phyloP scores from a whole-genome alignment of 2,797 vertebrate genomes.

The Nannoperca obscura region DNA sequence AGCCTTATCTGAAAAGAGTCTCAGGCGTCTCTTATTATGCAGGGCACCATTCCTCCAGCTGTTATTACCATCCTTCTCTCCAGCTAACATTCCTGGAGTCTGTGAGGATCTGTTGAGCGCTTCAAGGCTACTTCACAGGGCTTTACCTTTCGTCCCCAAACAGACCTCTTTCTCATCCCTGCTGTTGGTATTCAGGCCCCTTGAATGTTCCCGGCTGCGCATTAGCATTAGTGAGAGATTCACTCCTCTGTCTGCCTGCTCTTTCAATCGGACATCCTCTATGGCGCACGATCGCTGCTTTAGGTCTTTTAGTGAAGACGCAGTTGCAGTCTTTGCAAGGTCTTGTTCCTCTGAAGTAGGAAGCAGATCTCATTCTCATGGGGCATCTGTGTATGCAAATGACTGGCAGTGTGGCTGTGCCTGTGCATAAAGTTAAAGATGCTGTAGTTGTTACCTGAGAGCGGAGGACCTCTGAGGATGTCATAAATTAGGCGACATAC shows the following conservation, averaged over 20 bases:
- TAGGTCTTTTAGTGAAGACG: constrained; percentile 51
- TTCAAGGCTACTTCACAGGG: constrained; percentile 70
- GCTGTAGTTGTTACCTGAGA: constrained; percentile 67
- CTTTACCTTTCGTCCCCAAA: constrained; percentile 75
- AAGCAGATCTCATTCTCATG: constrained; percentile 61
- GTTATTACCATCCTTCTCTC: constrained; percentile 77
- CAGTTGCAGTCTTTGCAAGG: constrained; percentile 52
- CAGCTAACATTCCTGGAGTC: constrained; percentile 70
- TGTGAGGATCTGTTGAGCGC: constrained; percentile 70
- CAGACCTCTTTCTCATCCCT: constrained; percentile 69
- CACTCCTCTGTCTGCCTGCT: constrained; percentile 54
- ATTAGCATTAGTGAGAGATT: constrained; percentile 76
- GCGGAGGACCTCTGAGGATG: constrained; percentile 66
- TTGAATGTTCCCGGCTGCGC: constrained; percentile 67
- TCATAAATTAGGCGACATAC: constrained; percentile 71
- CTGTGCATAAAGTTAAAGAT: constrained; percentile 67
- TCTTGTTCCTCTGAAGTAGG: constrained; percentile 62
- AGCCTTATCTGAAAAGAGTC: constrained; percentile 81
- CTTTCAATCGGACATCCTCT: constrained; percentile 68
- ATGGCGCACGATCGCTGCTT: constrained; percentile 54
- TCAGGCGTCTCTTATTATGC: constrained; percentile 82
- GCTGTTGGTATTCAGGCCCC: constrained; percentile 69
- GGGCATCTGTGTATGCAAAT: constrained; percentile 77
- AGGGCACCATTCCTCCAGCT: constrained; percentile 72
- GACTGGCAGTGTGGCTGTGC: constrained; percentile 67